These are phyloP conservation scores for Carassius auratus DNA, from an alignment of 2,113 vertebrate species.

Conservation along the genomic window DNA sequence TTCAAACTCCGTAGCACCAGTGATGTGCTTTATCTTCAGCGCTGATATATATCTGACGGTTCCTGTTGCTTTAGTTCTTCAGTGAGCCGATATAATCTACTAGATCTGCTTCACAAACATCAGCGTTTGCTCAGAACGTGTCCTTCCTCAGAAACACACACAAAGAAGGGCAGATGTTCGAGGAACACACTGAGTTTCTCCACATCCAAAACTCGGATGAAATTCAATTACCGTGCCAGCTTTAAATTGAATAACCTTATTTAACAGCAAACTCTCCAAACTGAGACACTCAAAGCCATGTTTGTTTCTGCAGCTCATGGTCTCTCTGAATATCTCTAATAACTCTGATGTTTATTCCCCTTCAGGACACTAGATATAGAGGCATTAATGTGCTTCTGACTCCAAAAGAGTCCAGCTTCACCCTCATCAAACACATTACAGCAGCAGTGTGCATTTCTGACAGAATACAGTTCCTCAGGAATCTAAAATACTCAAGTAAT, in stretches of 20 bases:
- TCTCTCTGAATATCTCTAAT: neutral
- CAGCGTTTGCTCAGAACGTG: neutral
- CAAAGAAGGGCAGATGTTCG: neutral
- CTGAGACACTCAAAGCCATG: neutral
- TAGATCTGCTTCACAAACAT: neutral
- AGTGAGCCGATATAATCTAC: neutral
- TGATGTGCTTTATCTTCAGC: too few species aligned
- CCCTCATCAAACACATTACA: neutral
- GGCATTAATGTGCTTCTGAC: conserved; percentile 14
- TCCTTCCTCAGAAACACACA: neutral
- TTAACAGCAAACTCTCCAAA: too few species aligned
- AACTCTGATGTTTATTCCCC: neutral
- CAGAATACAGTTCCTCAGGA: neutral
- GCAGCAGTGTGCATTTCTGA: neutral
- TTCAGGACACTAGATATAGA: conserved; percentile 26
- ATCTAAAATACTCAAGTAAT: neutral
- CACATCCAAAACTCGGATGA: neutral
- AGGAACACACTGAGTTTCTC: neutral
- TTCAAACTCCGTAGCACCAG: too few species aligned
- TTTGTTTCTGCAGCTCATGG: neutral
- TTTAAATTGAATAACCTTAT: conserved; percentile 6
- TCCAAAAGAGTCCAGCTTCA: neutral
- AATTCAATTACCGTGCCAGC: neutral
- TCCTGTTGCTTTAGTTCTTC: neutral
- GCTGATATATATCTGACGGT: too few species aligned